Conservation (phyloP, 2,888 invertebrate genomes). For the Furcula furcula region DNA sequence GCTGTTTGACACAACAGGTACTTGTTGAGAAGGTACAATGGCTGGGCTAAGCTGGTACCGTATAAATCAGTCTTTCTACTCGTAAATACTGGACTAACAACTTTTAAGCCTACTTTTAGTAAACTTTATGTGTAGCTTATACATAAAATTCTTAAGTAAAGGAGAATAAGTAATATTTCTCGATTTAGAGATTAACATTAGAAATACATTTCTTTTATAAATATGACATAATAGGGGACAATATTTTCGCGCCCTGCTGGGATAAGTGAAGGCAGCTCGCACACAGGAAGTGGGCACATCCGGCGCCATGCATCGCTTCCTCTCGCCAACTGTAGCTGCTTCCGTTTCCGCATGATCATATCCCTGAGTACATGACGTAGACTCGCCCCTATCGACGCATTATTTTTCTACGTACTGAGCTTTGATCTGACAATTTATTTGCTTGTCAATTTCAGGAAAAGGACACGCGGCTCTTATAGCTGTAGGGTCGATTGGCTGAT, state of each 20-base stretch:
- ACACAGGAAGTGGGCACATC: slow-evolving; percentile 70
- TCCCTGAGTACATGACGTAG: slow-evolving; percentile 47
- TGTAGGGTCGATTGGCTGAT: slow-evolving; percentile 41
- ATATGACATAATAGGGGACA: slow-evolving; percentile 39
- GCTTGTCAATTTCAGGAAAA: slow-evolving; percentile 77
- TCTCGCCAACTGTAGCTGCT: slow-evolving; percentile 61
- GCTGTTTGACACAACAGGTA: too few relatives aligned
- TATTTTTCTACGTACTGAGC: slow-evolving; percentile 64
- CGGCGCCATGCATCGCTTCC: slow-evolving; percentile 74
- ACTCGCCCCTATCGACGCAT: slow-evolving; percentile 52
- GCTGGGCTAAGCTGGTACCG: too few relatives aligned
- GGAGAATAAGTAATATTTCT: too few relatives aligned
- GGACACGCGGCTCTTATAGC: slow-evolving; percentile 62
- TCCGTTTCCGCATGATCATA: slow-evolving; percentile 71
- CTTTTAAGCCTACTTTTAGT: too few relatives aligned
- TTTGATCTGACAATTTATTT: slow-evolving; percentile 76
- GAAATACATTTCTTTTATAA: neutral
- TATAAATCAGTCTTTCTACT: too few relatives aligned
- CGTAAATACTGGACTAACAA: too few relatives aligned
- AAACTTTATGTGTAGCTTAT: too few relatives aligned
- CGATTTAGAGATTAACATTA: neutral
- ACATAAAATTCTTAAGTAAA: too few relatives aligned
- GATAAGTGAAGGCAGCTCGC: slow-evolving; percentile 75
- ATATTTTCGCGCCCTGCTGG: slow-evolving; percentile 62
- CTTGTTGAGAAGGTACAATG: too few relatives aligned